These are phyloP conservation scores for Prenolepis imparis DNA, from an alignment of 2,888 invertebrate species.

Conservation along the genomic window DNA sequence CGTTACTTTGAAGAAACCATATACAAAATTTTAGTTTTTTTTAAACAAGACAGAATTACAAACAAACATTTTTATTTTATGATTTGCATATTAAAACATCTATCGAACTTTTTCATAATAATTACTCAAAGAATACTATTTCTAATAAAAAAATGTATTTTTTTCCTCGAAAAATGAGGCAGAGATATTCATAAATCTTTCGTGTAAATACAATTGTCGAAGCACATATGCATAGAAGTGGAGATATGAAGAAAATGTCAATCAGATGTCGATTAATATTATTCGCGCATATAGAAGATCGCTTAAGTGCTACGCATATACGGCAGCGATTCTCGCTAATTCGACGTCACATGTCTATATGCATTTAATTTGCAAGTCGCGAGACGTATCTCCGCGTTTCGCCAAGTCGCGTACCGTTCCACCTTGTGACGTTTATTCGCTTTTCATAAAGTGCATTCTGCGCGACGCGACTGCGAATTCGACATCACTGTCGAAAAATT, in stretches of 20 bases:
- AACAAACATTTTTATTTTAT: slow-evolving; percentile 3
- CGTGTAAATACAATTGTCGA: neutral
- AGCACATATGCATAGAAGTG: neutral
- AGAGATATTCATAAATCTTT: neutral
- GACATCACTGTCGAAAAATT: slow-evolving; percentile 50
- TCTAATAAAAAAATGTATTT: neutral
- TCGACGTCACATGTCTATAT: slow-evolving; percentile 46
- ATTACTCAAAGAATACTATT: neutral
- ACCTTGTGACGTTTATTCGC: slow-evolving; percentile 49
- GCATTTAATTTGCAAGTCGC: slow-evolving; percentile 50
- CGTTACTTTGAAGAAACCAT: neutral
- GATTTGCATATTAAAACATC: neutral
- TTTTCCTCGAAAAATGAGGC: too few species aligned
- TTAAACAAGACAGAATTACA: neutral
- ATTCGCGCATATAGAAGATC: slow-evolving; percentile 2
- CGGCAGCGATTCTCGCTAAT: slow-evolving; percentile 41
- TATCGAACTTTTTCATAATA: neutral
- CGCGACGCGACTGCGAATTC: slow-evolving; percentile 48
- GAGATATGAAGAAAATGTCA: neutral
- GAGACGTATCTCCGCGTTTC: slow-evolving; percentile 30
- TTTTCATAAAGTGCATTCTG: slow-evolving; percentile 55
- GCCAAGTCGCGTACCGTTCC: slow-evolving; percentile 43
- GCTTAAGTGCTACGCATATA: slow-evolving; percentile 19
- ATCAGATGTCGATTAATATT: neutral
- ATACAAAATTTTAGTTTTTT: neutral